Conservation (phyloP, 64 coral and sea anemone genomes). For the Montipora sp. region DNA sequence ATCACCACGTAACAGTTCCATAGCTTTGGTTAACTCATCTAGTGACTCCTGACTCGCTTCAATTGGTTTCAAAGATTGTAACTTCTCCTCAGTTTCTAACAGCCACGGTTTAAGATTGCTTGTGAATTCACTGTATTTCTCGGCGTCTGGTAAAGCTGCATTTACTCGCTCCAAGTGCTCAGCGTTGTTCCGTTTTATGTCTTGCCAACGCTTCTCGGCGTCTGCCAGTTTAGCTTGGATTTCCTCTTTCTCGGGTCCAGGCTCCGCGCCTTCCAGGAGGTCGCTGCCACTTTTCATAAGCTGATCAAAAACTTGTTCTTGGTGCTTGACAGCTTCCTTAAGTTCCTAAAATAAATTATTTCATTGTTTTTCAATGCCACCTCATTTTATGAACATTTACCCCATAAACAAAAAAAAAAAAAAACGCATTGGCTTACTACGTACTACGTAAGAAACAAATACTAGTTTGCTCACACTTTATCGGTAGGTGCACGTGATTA, state of each 20-base stretch:
- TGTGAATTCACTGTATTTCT: slow-evolving; percentile 69
- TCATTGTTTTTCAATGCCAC: no score
- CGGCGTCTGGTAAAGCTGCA: slow-evolving; percentile 73
- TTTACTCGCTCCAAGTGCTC: slow-evolving; percentile 72
- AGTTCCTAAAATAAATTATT: slow-evolving; percentile 45
- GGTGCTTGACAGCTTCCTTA: slow-evolving; percentile 77
- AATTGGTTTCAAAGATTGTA: slow-evolving; percentile 68
- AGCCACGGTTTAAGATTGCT: slow-evolving; percentile 74
- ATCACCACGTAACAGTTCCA: slow-evolving; percentile 52
- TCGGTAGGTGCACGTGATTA: no score
- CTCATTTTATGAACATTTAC: no score
- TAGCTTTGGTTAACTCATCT: slow-evolving; percentile 61
- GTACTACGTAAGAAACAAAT: no score
- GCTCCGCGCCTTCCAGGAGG: slow-evolving; percentile 86
- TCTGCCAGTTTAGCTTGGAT: slow-evolving; percentile 83
- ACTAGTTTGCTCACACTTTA: no score
- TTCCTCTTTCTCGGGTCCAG: slow-evolving; percentile 87
- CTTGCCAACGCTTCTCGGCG: slow-evolving; percentile 76
- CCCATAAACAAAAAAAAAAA: no score
- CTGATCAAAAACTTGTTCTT: slow-evolving; percentile 86
- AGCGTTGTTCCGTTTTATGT: slow-evolving; percentile 66
- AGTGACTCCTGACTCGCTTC: slow-evolving; percentile 49
- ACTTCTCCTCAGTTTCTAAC: slow-evolving; percentile 70
- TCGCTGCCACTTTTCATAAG: slow-evolving; percentile 79
- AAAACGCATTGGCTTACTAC: no score